Conservation (phyloP, 2,888 invertebrate species). For the Gortyna flavago region DNA sequence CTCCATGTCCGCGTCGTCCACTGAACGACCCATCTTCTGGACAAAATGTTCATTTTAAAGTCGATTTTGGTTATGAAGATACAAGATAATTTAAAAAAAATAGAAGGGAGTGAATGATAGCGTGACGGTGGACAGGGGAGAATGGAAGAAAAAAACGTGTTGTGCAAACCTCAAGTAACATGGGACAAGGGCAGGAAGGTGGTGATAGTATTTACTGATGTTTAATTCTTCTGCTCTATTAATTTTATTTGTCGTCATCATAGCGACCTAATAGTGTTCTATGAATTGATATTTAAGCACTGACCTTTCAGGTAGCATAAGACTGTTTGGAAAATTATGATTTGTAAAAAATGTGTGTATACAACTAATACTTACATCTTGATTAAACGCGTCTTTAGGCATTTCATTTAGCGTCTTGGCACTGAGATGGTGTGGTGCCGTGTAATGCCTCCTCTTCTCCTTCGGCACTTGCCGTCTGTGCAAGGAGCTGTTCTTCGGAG, state of each 20-base stretch:
- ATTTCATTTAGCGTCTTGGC: slow-evolving; percentile 91
- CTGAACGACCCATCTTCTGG: slow-evolving; percentile 91
- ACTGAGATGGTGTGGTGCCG: slow-evolving; percentile 94
- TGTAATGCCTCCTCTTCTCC: slow-evolving; percentile 96
- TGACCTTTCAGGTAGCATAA: background rate
- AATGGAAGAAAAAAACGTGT: background rate
- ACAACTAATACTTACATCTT: slow-evolving; percentile 83
- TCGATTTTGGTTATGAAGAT: background rate
- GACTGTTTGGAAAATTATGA: background rate
- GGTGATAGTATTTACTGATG: background rate
- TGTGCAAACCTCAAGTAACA: background rate
- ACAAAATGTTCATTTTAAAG: slow-evolving; percentile 11
- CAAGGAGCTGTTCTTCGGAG: slow-evolving; percentile 89
- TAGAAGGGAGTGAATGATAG: background rate
- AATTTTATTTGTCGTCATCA: background rate
- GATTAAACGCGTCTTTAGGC: slow-evolving; percentile 85
- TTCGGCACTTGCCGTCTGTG: slow-evolving; percentile 93
- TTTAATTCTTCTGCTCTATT: too few species aligned
- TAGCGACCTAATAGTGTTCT: background rate
- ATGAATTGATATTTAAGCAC: background rate
- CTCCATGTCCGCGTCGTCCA: slow-evolving; percentile 97
- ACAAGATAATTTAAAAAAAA: background rate
- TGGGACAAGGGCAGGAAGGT: background rate
- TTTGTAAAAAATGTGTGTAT: background rate
- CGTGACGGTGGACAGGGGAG: background rate